Evolutionary conservation across 2,797 vertebrate genomes (phyloP).

Genomic region (Tapirus indicus): DNA sequence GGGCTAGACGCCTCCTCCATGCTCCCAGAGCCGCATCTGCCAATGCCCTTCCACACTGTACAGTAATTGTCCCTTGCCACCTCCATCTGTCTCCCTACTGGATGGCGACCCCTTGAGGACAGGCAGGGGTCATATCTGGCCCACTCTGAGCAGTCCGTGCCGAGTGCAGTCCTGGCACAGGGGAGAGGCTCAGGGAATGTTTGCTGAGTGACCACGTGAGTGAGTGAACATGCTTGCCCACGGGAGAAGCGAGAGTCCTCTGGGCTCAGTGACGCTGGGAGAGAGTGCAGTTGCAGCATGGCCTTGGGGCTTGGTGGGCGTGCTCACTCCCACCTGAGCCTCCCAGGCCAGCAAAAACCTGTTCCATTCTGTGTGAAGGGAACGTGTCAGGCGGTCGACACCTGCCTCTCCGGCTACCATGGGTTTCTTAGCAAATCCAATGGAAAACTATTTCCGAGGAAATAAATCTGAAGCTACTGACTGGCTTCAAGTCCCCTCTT

Average conservation of each 20-base stretch:
- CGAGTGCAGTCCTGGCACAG: neutral
- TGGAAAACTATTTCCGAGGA: conserved; percentile 87
- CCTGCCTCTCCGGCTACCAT: conserved; percentile 77
- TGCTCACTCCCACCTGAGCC: neutral
- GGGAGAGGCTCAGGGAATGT: neutral
- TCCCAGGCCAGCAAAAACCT: no score
- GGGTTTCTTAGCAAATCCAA: conserved; percentile 87
- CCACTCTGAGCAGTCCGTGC: neutral
- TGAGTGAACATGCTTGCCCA: rapidly evolving
- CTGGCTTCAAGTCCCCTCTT: conserved; percentile 86
- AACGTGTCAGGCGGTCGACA: conserved; percentile 77
- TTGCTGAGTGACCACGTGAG: neutral
- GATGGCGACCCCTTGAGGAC: neutral
- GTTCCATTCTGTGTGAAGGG: conserved; percentile 74
- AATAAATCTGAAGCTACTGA: conserved; percentile 87
- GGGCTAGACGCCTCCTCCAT: neutral
- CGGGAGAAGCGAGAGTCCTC: neutral
- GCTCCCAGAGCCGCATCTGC: neutral
- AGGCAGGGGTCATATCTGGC: neutral
- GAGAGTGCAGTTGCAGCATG: neutral
- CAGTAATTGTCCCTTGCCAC: neutral
- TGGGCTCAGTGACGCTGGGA: neutral
- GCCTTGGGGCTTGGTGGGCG: neutral
- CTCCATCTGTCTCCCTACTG: neutral
- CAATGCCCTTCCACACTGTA: neutral